Conservation (phyloP, 2,113 vertebrate species). For the Stigmatopora nigra region DNA sequence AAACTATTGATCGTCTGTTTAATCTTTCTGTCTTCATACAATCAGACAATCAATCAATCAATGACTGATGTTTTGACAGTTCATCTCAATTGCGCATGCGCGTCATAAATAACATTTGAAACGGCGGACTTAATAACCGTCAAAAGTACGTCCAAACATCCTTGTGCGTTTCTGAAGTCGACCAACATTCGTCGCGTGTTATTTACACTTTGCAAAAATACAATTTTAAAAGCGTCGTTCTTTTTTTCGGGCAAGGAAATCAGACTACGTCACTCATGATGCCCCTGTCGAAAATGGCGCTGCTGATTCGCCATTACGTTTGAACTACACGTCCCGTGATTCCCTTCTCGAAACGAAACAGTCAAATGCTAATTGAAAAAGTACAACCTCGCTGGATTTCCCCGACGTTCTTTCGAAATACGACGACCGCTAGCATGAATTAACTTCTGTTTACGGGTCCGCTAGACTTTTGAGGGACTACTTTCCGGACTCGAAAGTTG, state of each 20-base stretch:
- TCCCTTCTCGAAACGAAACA: constrained; percentile 9
- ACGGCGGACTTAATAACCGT: no score
- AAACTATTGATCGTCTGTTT: neutral
- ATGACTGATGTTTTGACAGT: neutral
- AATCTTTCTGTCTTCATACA: neutral
- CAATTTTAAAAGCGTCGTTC: neutral
- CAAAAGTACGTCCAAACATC: no score
- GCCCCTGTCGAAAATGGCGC: neutral
- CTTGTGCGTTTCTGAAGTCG: no score
- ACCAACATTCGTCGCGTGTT: no score
- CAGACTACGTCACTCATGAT: neutral
- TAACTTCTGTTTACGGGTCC: rapidly evolving
- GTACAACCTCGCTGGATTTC: constrained; percentile 4
- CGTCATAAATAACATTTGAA: no score
- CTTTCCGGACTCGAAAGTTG: neutral
- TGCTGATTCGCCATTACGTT: neutral
- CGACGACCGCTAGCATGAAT: neutral
- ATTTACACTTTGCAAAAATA: neutral
- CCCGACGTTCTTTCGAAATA: neutral
- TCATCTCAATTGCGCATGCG: no score
- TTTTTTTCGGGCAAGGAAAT: neutral
- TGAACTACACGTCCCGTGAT: constrained; percentile 48
- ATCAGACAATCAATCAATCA: neutral
- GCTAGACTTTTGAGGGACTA: neutral
- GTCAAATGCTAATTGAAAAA: constrained; percentile 24